Percentiles rank a stretch among this genome's conserved stretches.
These are phyloP conservation scores for Micromussa lordhowensis DNA, from an alignment of 92 coral and sea anemone genomes.

Conservation along the genomic window DNA sequence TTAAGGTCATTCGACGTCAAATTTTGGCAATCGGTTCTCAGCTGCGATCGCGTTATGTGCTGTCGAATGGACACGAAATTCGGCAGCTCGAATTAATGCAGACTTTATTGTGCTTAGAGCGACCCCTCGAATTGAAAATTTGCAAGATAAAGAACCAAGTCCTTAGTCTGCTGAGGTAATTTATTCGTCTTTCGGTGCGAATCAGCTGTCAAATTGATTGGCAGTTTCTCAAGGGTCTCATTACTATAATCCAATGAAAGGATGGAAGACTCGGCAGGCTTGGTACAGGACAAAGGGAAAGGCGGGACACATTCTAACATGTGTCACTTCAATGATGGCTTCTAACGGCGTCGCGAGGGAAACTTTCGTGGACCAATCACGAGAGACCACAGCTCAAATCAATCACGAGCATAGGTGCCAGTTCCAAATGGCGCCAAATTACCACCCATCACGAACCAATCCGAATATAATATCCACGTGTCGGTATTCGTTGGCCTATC, in stretches of 20 bases:
- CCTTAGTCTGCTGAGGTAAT: conserved; percentile 41
- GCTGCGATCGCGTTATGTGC: not conserved
- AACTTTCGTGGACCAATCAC: conserved; percentile 79
- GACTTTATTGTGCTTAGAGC: not conserved
- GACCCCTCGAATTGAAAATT: conserved; percentile 19
- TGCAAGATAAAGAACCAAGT: conserved; percentile 31
- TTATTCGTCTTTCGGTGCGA: conserved; percentile 42
- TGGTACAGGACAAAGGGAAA: conserved; percentile 79
- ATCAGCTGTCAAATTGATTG: conserved; percentile 60
- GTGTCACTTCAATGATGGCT: conserved; percentile 75
- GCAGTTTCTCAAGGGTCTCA: conserved; percentile 40
- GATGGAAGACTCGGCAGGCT: conserved; percentile 61
- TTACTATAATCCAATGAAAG: conserved; percentile 43
- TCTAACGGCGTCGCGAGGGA: conserved; percentile 73
- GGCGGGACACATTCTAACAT: conserved; percentile 78
- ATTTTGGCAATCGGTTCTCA: not conserved
- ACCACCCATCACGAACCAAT: conserved; percentile 97
- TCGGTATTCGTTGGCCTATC: conserved; percentile 91
- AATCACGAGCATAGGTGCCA: conserved; percentile 94
- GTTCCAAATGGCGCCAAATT: conserved; percentile 98
- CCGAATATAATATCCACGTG: conserved; percentile 97
- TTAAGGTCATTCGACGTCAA: not conserved
- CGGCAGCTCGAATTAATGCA: not conserved
- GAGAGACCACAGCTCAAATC: conserved; percentile 69
- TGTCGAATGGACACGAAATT: not conserved